Percentiles rank a stretch among this genome's conserved stretches.
These are phyloP conservation scores for Halisarca cf. caerulea DNA, from an alignment of 37 sponge, comb jelly and placozoan species.

Conservation along the genomic window DNA sequence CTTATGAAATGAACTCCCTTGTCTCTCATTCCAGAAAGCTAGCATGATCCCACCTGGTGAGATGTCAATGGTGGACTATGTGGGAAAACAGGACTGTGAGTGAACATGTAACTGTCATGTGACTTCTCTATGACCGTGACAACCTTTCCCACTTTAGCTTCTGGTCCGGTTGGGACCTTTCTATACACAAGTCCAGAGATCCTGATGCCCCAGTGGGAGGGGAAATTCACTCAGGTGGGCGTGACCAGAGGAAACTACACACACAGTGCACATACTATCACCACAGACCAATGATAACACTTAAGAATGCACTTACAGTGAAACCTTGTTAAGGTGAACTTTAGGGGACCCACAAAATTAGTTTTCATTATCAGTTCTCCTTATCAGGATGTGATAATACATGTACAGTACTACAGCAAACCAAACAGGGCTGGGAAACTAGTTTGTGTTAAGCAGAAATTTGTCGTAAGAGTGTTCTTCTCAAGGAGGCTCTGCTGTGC, in stretches of 20 bases:
- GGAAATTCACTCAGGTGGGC: conserved; percentile 66
- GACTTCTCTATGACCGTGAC: too few species aligned
- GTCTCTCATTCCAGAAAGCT: neutral
- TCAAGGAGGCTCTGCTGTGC: too few species aligned
- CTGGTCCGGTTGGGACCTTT: conserved; percentile 82
- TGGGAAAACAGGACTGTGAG: conserved; percentile 13
- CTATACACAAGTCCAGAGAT: conserved; percentile 84
- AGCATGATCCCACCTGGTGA: conserved; percentile 10
- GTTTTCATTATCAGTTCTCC: too few species aligned
- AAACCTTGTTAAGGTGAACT: too few species aligned
- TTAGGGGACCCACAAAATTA: too few species aligned
- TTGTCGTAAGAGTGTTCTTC: too few species aligned
- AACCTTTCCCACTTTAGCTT: neutral
- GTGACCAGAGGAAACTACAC: neutral
- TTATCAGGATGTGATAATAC: too few species aligned
- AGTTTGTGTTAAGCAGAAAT: neutral
- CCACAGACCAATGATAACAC: too few species aligned
- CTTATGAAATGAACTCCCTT: neutral
- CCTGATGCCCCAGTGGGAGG: neutral
- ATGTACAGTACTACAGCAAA: too few species aligned
- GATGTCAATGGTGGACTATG: conserved; percentile 1
- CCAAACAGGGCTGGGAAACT: too few species aligned
- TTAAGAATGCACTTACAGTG: too few species aligned
- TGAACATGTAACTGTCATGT: neutral
- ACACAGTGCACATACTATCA: too few species aligned